phyloP scores from a whole-genome alignment of 2,797 vertebrate species.

The Petrocephalus schoutedeni region DNA sequence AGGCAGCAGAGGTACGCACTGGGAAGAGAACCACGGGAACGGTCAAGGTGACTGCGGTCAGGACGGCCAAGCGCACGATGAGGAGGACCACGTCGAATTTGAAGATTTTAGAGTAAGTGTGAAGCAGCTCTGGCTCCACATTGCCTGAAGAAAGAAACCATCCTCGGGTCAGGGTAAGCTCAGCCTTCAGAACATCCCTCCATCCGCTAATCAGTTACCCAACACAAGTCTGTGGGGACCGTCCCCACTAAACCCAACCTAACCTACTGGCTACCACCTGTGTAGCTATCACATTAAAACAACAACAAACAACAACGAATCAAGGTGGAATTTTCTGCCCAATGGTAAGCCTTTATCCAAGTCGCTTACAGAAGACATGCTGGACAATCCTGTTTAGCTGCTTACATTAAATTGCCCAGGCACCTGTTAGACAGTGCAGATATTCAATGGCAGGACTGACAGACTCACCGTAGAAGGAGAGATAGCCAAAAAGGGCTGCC shows the following conservation, averaged over 20 bases:
- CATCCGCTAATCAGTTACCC: not conserved
- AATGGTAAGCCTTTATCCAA: not conserved
- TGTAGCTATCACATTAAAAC: not conserved
- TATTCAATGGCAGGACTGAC: not conserved
- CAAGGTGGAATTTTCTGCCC: not conserved
- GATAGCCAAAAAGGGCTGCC: conserved; percentile 93
- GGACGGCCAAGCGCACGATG: conserved; percentile 86
- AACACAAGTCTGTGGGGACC: not conserved
- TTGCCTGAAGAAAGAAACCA: conserved; percentile 47
- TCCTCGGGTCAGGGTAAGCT: not conserved
- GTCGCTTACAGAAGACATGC: not conserved
- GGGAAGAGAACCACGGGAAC: conserved; percentile 96
- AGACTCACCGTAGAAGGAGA: conserved; percentile 87
- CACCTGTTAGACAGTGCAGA: not conserved
- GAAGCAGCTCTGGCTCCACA: conserved; percentile 84
- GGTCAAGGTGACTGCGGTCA: conserved; percentile 88
- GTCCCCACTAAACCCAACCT: not conserved
- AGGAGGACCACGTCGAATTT: conserved; percentile 75
- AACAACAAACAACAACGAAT: not conserved
- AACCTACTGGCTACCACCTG: not conserved
- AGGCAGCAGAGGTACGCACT: conserved; percentile 62
- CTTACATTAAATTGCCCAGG: not conserved
- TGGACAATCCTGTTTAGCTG: not conserved
- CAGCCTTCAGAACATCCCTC: not conserved
- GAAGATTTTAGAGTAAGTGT: conserved; percentile 79